Evolutionary conservation across 2,797 vertebrate species (phyloP), one percentile per base, ranked within the genome.

Genomic region (Ctenopoma kingsleyae): DNA sequence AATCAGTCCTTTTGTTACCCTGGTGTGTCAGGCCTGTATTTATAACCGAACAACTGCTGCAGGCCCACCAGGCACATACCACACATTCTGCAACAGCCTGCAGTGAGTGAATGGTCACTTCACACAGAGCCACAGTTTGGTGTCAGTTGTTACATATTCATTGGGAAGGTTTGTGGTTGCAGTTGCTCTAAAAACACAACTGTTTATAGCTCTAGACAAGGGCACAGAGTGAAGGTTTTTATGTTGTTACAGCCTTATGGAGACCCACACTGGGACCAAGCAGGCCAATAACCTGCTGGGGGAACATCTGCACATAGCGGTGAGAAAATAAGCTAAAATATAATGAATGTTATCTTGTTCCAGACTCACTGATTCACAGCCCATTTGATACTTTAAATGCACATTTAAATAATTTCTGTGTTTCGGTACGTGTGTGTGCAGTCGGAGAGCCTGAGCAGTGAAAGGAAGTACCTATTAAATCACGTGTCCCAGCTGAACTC

Each of bases 301-400:
- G 47, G 91, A 93, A 72, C 91, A 94, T 56, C 74, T 94, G 13
- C 91, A 93, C 30, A 82, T 89, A 71, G 89, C 86, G 78, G 95
- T 95, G 77, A 94, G 91, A 76, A 65, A 74, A 41, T 12, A 2
- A 12, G 6, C 35, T 47, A 23, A 6, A 1, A 25, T 0, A 58
- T 61, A n/a, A 43, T 19, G 3, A 38, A 41, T n/a, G 1, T 13
- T 46, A 20, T 64, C 0, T 32, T 57, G 16, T 30, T 8, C 13
- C 43, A 30, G 47, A 43, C 30, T 25, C 8, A 30, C 4, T 67
- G 11, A 23, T 61, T 78, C 17, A 47, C 35, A 55, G 13, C 36
- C 12, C 5, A 38, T 7, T 0, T 30, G 13, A 10, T 47, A 5
- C 8, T 81, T 22, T 44, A 0, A 43, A 15, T 71, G 23, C 54